These are phyloP conservation scores for Ectemnius cavifrons DNA, from an alignment of 2,888 invertebrate species.

Conservation along the genomic window DNA sequence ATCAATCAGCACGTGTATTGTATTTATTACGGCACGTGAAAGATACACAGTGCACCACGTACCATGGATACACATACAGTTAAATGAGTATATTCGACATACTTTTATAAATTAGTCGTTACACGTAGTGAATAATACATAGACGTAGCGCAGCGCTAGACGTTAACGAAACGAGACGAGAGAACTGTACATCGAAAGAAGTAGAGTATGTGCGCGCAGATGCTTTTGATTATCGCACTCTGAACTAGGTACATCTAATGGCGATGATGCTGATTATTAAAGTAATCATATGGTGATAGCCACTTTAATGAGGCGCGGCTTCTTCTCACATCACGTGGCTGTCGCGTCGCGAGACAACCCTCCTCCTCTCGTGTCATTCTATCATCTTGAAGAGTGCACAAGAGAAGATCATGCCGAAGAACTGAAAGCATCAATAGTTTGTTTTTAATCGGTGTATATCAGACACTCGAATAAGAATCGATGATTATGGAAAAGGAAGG, in stretches of 20 bases:
- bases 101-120: conserved; percentile 44
- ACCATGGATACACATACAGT: conserved; percentile 29
- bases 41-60: conserved; percentile 42
- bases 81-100: conserved; percentile 31
- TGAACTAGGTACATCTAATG: conserved; percentile 40
- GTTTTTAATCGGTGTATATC: background rate
- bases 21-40: conserved; percentile 51
- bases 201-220: conserved; percentile 46
- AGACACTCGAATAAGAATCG: background rate
- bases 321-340: conserved; percentile 26
- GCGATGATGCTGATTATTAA: conserved; percentile 54
- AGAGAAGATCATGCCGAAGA: conserved; percentile 91
- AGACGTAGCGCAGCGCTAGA: conserved; percentile 34
- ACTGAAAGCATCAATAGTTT: conserved; percentile 79
- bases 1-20: conserved; percentile 11
- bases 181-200: conserved; percentile 51
- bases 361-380: conserved; percentile 76
- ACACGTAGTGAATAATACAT: conserved; percentile 20
- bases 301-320: conserved; percentile 30
- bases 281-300: conserved; percentile 37
- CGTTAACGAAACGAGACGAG: conserved; percentile 35
- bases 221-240: conserved; percentile 55
- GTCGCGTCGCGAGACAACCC: background rate
- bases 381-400: conserved; percentile 92
- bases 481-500: conserved; percentile 10